Percentiles rank a stretch among this genome's conserved stretches.
Evolutionary conservation across 2,888 invertebrate species (phyloP).

Genomic region (Ectemnius continuus): DNA sequence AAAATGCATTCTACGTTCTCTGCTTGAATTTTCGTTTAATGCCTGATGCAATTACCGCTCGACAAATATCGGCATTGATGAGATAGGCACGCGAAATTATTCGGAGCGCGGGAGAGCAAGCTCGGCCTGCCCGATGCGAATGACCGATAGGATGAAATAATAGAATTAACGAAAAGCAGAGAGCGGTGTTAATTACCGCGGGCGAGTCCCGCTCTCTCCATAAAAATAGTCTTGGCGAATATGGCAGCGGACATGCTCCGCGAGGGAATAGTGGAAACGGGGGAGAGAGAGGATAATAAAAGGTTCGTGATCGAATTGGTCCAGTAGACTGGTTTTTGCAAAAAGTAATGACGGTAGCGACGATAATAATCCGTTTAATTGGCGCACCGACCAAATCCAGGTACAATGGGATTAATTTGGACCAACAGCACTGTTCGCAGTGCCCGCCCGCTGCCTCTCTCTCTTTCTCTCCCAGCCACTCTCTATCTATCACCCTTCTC

Average conservation of each 20-base stretch:
- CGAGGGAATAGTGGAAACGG: background rate
- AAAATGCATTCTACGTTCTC: too few species aligned
- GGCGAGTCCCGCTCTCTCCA: background rate
- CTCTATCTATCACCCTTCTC: too few species aligned
- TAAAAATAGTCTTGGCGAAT: background rate
- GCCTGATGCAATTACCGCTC: slow-evolving; percentile 3
- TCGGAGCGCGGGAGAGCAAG: background rate
- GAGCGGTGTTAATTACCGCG: slow-evolving; percentile 1
- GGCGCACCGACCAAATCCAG: slow-evolving; percentile 65
- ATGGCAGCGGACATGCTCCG: slow-evolving; percentile 9
- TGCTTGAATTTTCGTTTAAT: background rate
- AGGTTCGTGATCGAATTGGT: slow-evolving; percentile 29
- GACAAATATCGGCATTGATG: slow-evolving; percentile 1
- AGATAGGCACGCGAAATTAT: slow-evolving; percentile 1
- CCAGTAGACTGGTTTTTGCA: slow-evolving; percentile 49
- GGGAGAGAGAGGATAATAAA: slow-evolving; percentile 20
- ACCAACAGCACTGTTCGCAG: slow-evolving; percentile 63
- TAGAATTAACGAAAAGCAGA: background rate
- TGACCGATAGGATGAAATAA: slow-evolving; percentile 2
- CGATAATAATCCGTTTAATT: slow-evolving; percentile 67
- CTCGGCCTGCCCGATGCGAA: background rate
- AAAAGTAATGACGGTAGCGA: slow-evolving; percentile 64
- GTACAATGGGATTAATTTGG: slow-evolving; percentile 66
- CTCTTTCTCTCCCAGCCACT: too few species aligned
- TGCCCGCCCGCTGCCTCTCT: slow-evolving; percentile 29